Base-by-base conservation (phyloP, 2,888 invertebrate genomes). In the Eupithecia abbreviata region DNA sequence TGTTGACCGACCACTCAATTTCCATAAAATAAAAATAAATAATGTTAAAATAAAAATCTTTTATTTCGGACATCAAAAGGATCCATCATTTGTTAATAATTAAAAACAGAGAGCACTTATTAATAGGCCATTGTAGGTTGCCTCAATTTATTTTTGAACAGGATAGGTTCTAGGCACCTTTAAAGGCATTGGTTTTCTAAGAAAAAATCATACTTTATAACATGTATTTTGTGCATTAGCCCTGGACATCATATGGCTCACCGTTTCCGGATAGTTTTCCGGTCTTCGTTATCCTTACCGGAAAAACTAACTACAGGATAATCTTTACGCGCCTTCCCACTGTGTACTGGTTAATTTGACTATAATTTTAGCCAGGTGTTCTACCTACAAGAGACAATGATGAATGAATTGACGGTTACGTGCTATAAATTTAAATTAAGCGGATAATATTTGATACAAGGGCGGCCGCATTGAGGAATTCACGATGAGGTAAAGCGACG, bases 391-490 rank as follows among this genome's bases (percentile, higher is more conserved):
- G 15, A 66, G 41, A 66, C 62, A 30, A 62, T 30, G 12, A 30
- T 58, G 58, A 58, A 58, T 58, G 18, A 58, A 18, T 58, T 62
- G 10, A 62, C 62, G 7, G 30, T 12, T 67, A 81, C 82, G 82
- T 84, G 85, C 80, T 79, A 66, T 78, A 79, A 82, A 85, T 86
- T 82, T 81, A 68, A 84, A 82, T 82, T 71, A 82, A 83, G 81
- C 85, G 83, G 84, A 42, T 85, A 84, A 84, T 85, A 88, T 85
- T 85, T 78, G 84, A 85, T 75, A 88, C 90, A 89, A 90, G 90
- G 90, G 84, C 88, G 82, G 79, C 85, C 43, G 77, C 79, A 77
- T 78, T 73, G 71, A 76, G 62, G 71, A 71, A 71, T 66, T 74
- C 45, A 75, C 15, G 41, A 47, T 55, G 42, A 66, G 70, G 72